Base-by-base conservation (phyloP, 2,888 invertebrate species). In the Miltochrista miniata region DNA sequence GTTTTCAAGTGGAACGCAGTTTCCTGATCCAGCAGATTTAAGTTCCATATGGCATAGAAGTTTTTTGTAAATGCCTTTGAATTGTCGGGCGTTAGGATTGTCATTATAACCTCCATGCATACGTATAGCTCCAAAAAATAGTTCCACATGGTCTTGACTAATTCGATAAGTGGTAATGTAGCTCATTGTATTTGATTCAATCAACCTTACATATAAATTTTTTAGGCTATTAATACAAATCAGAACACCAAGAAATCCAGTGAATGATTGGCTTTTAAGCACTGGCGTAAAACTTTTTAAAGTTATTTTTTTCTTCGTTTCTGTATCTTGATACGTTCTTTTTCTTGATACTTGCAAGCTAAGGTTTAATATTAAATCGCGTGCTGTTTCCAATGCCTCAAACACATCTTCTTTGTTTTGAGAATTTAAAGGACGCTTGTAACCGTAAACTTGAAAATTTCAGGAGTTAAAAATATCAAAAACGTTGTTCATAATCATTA, bases 101-200 rank as follows among this genome's bases (percentile, higher is more conserved):
- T n/a, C n/a, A n/a, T n/a, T n/a, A n/a, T n/a, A n/a, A n/a, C n/a
- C n/a, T n/a, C n/a, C n/a, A n/a, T n/a, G n/a, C n/a, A n/a, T n/a
- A n/a, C n/a, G n/a, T n/a, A n/a, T n/a, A n/a, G n/a, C n/a, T n/a
- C n/a, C n/a, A n/a, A n/a, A n/a, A n/a, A n/a, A n/a, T n/a, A n/a
- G n/a, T n/a, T n/a, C n/a, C 1, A 59, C 46, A n/a, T 61, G 57
- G n/a, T 59, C 59, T 46, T 64, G 61, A 24, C 61, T 52, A 8
- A 55, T 30, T 15, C 45, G 38, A 30, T 59, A 53, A 7, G 46
- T 51, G 18, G 35, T 45, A 31, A 59, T 37, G 41, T 55, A 59
- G 38, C 36, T 50, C 12, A 50, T 12, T 29, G 40, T 41, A 12
- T 50, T 49, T 35, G 36, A 18, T 33, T 45, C 43, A 30, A 58